These are phyloP conservation scores for Neoniphon sammara DNA, from an alignment of 2,797 vertebrate species.

Conservation along the genomic window DNA sequence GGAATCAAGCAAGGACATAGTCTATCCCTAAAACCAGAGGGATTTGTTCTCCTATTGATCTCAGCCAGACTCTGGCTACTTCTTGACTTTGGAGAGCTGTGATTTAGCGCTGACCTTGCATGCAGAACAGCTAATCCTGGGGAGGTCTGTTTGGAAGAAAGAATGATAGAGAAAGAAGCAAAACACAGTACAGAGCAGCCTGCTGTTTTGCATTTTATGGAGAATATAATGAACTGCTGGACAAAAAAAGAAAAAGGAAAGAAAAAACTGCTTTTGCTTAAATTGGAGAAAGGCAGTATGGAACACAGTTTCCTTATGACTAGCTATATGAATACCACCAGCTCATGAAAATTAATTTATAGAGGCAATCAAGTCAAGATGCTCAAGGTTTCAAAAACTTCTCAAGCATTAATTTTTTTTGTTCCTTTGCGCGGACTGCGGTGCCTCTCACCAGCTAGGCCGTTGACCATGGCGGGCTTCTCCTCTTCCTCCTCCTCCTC, in stretches of 20 bases:
- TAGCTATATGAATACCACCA: neutral
- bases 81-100: constrained; percentile 51
- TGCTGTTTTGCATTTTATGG: constrained; percentile 39
- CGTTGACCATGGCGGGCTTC: constrained; percentile 82
- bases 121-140: constrained; percentile 50
- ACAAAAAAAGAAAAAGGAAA: neutral
- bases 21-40: constrained; percentile 16
- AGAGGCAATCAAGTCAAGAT: neutral
- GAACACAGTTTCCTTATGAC: neutral
- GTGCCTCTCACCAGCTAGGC: constrained; percentile 85
- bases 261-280: constrained; percentile 17
- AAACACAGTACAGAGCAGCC: neutral
- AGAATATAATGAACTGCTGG: constrained; percentile 32
- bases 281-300: neutral
- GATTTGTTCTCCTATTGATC: constrained; percentile 43
- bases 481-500: constrained; percentile 98
- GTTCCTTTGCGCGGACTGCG: neutral
- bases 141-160: constrained; percentile 44
- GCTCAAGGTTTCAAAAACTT: constrained; percentile 1
- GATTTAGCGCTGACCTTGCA: constrained; percentile 58
- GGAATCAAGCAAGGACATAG: constrained; percentile 43
- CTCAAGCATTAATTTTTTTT: constrained; percentile 4
- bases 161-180: constrained; percentile 18
- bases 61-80: constrained; percentile 29
- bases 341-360: neutral